Evolutionary conservation across 1,140 invertebrate genomes (phyloP), one percentile per base, ranked within the genome.

Genomic region (Cydia strobilella): DNA sequence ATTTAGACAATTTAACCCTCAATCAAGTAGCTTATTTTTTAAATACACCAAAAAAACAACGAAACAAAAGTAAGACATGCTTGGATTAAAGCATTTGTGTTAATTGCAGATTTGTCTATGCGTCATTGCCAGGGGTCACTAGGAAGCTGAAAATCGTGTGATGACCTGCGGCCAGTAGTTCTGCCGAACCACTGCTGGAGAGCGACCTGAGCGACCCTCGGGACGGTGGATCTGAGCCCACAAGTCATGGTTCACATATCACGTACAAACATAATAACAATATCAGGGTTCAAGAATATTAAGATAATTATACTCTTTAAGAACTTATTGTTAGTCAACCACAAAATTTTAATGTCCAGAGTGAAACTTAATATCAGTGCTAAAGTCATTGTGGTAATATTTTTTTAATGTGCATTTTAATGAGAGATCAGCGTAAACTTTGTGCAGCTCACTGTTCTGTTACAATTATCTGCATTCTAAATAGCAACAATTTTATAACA

Each of bases 181-280:
- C 92, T 73, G 89, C 83, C 27, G 93, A 93, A 77, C 91, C 89
- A 79, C 84, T 88, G 75, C 92, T 93, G 81, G 93, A 93, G 76
- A 93, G 83, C 73, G 93, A 93, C 78, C 91, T 91, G 76, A 93
- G 83, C 72, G 93, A 93, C 79, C 91, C 91, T 83, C 91, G 84
- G 74, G 93, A 93, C 75, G 93, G 88, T 81, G 92, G 88, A 88
- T 93, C 93, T 93, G 90, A 77, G 74, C 83, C 84, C 86, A 86
- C 78, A 72, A 84, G 81, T 80, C 74, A 75, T 76, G 78, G 77
- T 74, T 79, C 63, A 76, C 65, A 76, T 78, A 45, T 15, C 42
- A 45, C 42, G 42, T 15, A 45, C 7, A 45, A 69, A 76, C n/a
- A 71, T 74, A 23, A 23, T 27, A 77, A 20, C 65, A 42, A n/a